These are phyloP conservation scores for Prionailurus viverrinus DNA, from an alignment of 2,113 vertebrate species.

Conservation along the genomic window DNA sequence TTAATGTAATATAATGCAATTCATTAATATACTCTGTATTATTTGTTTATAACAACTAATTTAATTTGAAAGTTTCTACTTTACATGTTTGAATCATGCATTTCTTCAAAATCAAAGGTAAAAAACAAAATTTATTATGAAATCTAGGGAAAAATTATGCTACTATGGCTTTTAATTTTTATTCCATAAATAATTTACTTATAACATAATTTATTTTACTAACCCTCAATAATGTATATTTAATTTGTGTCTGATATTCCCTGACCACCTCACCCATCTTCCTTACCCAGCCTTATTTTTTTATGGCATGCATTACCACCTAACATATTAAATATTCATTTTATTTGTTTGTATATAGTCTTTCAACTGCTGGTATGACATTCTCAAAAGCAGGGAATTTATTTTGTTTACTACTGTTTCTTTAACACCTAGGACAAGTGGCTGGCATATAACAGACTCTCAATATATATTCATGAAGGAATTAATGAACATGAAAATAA, in stretches of 20 bases:
- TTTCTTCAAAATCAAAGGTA: constrained; percentile 49
- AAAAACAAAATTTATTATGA: constrained; percentile 61
- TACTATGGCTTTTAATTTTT: background rate
- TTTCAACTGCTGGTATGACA: constrained; percentile 23
- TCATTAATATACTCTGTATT: constrained; percentile 1
- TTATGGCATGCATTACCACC: background rate
- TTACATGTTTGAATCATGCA: constrained; percentile 26
- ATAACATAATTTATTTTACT: constrained; percentile 27
- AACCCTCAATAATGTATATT: background rate
- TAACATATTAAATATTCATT: background rate
- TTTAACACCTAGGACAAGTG: constrained; percentile 40
- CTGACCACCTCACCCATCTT: background rate
- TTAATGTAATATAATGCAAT: constrained; percentile 37
- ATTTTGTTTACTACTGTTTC: constrained; percentile 21
- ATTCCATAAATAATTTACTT: background rate
- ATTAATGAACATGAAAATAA: constrained; percentile 36
- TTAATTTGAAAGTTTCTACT: background rate
- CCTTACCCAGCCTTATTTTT: background rate
- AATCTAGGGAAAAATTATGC: background rate
- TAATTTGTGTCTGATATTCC: constrained; percentile 23
- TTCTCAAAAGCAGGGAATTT: background rate
- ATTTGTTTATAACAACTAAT: constrained; percentile 14
- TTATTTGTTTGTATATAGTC: background rate
- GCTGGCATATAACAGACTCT: background rate
- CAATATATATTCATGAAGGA: constrained; percentile 32